Base-by-base conservation (phyloP, 2,113 vertebrate genomes). In the Apaloderma vittatum region DNA sequence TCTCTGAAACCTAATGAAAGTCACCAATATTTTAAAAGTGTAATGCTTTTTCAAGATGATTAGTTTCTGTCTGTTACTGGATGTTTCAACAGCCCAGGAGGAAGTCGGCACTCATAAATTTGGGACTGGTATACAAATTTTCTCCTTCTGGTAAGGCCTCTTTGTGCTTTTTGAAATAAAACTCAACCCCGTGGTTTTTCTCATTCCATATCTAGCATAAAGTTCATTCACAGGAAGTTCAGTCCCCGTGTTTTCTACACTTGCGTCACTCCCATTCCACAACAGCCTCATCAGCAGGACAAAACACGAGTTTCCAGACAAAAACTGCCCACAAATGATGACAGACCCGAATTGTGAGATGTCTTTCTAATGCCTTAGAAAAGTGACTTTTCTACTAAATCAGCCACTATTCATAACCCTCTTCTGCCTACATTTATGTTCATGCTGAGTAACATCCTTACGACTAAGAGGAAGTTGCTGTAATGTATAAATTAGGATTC, bases 1-100 rank as follows among this genome's bases (percentile, higher is more conserved):
- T 96, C 76, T 94, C 48, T 97, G 95, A 91, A 94, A 93, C 88
- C 78, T 96, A 94, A 96, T 92, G 63, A 90, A 82, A 84, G 86
- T 59, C 67, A 89, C 45, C 75, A 97, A 81, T 95, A 95, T 81
- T 71, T 88, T 95, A 92, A 97, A 94, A 88, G 74, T 32, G 86
- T 86, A 94, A 51, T 81, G 67, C 80, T 77, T 70, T 59, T 81
- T 36, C n/a, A 45, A 32, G 26, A 52, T 22, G 3, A 52, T 80
- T 92, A 29, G 12, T 13, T 96, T 97, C 34, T 62, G 63, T 96
- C 77, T 95, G 30, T 95, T 96, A 95, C 58, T 11, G 32, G 45
- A 65, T 55, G 4, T 91, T 90, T 96, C 85, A 92, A 86, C 63
- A 89, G 34, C 32, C 75, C 32, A 67, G 78, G 14, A 88, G 30